Evolutionary conservation across 2,797 vertebrate species (phyloP), one percentile per base, ranked within the genome.

Genomic region (Spondyliosoma cantharus): DNA sequence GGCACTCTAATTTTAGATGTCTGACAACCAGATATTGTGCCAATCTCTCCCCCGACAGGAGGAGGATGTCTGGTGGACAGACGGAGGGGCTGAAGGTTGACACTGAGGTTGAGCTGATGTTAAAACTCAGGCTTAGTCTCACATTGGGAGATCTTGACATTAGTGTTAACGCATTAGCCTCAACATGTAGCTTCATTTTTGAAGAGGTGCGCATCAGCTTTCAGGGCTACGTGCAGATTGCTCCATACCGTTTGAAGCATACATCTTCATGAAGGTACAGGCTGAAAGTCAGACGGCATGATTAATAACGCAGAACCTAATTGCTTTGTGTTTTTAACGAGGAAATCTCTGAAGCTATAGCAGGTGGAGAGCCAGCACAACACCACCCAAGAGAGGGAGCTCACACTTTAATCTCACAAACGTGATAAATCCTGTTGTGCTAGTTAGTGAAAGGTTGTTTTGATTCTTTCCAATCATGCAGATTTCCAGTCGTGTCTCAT

Each of bases 401-500:
- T 74, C 24, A 37, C 63, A 25, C 5, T 42, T 14, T 45, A 37
- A 29, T 27, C 8, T 50, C 29, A 20, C 3, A 2, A 7, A 16
- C 15, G 2, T 48, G 7, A 11, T 25, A 5, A 25, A 12, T 22
- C 4, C 8, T 13, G 2, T 24, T 43, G 17, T 17, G 29, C 22
- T 20, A 3, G 22, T 68, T 27, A 43, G 37, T 19, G 2, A 25
- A 27, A 16, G 4, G 7, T 74, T 13, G n/a, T 56, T 69, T 48
- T 45, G 63, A 69, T 54, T 68, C 32, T 70, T 58, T 58, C 15
- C 20, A 3, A 27, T 71, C 20, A 1, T 73, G 59, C 91, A 99
- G 98, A 99, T 95, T 96, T 99, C 90, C 97, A 99, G 94, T 98
- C 97, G 22, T 99, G 97, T 94, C 95, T 99, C 93, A 99, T 99